phyloP scores from a whole-genome alignment of 2,888 invertebrate species.

The Atethmia centrago region DNA sequence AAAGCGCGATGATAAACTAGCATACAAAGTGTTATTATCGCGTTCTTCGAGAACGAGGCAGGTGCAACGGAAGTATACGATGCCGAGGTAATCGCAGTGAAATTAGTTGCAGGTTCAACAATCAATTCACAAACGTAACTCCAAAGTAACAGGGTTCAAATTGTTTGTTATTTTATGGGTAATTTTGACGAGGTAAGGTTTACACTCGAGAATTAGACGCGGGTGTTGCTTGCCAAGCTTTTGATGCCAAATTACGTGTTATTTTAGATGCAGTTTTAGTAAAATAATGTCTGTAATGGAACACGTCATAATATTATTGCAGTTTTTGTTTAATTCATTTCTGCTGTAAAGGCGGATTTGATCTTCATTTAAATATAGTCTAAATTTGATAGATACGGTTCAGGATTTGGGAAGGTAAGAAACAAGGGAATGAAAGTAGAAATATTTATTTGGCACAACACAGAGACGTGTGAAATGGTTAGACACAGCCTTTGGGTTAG shows the following conservation, averaged over 20 bases:
- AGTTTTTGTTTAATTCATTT: not conserved
- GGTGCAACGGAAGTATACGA: slow-evolving; percentile 58
- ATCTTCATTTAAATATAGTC: not conserved
- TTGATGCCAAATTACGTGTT: slow-evolving; percentile 52
- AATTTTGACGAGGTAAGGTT: slow-evolving; percentile 31
- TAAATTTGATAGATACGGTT: not conserved
- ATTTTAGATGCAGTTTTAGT: slow-evolving; percentile 43
- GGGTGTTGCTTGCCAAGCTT: slow-evolving; percentile 46
- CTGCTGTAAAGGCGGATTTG: not conserved
- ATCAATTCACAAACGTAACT: slow-evolving; percentile 15
- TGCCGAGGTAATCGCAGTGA: slow-evolving; percentile 49
- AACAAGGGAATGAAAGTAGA: too few relatives aligned
- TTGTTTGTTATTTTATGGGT: slow-evolving; percentile 10
- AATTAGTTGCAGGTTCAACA: slow-evolving; percentile 43
- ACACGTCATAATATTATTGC: slow-evolving; percentile 9
- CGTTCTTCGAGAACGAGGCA: slow-evolving; percentile 48
- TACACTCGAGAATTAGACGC: slow-evolving; percentile 37
- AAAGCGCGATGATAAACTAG: slow-evolving; percentile 22
- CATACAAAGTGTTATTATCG: slow-evolving; percentile 27
- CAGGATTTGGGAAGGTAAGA: not conserved
- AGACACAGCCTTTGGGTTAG: not conserved
- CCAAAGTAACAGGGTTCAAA: slow-evolving; percentile 3
- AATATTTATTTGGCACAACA: not conserved
- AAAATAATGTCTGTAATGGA: slow-evolving; percentile 20
- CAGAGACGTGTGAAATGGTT: not conserved